These are phyloP conservation scores for Xenopus borealis DNA, from an alignment of 2,113 vertebrate species.

Conservation along the genomic window DNA sequence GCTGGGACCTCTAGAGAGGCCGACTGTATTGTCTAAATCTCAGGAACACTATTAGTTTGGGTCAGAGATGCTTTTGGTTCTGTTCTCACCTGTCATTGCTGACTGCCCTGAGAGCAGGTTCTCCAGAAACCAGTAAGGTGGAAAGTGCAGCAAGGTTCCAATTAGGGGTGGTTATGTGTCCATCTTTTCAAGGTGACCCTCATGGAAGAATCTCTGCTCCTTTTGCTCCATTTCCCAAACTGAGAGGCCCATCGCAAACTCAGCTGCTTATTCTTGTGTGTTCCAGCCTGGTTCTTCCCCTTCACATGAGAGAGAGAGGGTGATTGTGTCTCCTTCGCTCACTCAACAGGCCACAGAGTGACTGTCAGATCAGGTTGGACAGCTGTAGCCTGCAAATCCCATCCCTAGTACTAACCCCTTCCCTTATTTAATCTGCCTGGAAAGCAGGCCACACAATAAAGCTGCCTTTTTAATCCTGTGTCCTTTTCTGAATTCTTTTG, in stretches of 20 bases:
- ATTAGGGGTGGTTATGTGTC: slow-evolving; percentile 13
- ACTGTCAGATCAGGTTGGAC: slow-evolving; percentile 69
- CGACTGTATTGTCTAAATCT: slow-evolving; percentile 27
- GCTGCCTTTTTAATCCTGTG: slow-evolving; percentile 57
- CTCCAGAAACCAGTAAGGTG: slow-evolving; percentile 42
- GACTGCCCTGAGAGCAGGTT: slow-evolving; percentile 30
- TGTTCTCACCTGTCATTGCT: slow-evolving; percentile 73
- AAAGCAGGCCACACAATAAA: slow-evolving; percentile 71
- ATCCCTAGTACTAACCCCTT: slow-evolving; percentile 63
- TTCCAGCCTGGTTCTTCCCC: slow-evolving; percentile 13
- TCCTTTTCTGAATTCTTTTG: slow-evolving; percentile 58
- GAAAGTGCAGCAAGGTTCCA: not conserved
- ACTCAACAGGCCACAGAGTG: slow-evolving; percentile 52
- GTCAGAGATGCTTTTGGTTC: too few relatives aligned
- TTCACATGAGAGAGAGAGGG: slow-evolving; percentile 12
- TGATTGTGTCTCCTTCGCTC: slow-evolving; percentile 54
- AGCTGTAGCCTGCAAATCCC: slow-evolving; percentile 80
- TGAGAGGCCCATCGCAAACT: slow-evolving; percentile 4
- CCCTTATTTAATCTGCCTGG: slow-evolving; percentile 74
- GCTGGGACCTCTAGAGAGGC: slow-evolving; percentile 25
- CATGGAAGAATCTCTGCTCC: slow-evolving; percentile 9
- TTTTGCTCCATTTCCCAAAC: slow-evolving; percentile 43
- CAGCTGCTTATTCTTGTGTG: slow-evolving; percentile 21
- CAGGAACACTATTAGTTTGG: not conserved
- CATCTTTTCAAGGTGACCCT: slow-evolving; percentile 32